Base-by-base conservation (phyloP, 2,797 vertebrate species). In the Cryptoprocta ferox region DNA sequence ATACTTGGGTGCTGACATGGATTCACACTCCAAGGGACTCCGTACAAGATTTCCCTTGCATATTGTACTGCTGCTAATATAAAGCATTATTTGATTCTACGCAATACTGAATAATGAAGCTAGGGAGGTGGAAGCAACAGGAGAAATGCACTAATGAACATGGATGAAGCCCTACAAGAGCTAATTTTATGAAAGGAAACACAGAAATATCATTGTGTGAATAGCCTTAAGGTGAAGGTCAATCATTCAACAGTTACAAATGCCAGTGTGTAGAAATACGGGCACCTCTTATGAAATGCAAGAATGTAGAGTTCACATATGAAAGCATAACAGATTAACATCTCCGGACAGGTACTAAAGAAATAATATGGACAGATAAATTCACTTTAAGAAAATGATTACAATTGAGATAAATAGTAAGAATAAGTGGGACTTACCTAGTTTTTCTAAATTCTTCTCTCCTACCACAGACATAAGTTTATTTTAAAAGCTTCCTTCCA, bases 331-430 rank as follows among this genome's bases (percentile, higher is more conserved):
- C 37, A n/a, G 56, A 85, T 63, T 94, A 79, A 73, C 13, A 84
- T 10, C 28, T 48, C 48, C 39, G 70, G 37, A 73, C 26, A 94
- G 79, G 35, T 70, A 92, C 21, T 45, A 82, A 85, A 79, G 66
- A 28, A 95, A 76, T 94, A 76, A 89, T 76, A 83, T 19, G 21
- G 32, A 28, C 19, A 45, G 13, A 86, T 73, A 66, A 32, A 88
- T 81, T 73, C 89, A 92, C 61, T 95, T 96, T 19, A 86, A 92
- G n/a, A 3, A 82, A 92, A 89, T 78, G 18, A 84, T 95, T 94
- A 68, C 35, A 84, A 11, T 14, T 18, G 37, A 96, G 13, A 91
- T 61, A 78, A 92, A 87, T 19, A 56, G 56, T 75, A 70, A 68
- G 42, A 56, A 63, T 75, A 70, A 68, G 42, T 7, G 50, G 35